Conservation (phyloP, 1,140 invertebrate genomes). For the Drosophila insularis region DNA sequence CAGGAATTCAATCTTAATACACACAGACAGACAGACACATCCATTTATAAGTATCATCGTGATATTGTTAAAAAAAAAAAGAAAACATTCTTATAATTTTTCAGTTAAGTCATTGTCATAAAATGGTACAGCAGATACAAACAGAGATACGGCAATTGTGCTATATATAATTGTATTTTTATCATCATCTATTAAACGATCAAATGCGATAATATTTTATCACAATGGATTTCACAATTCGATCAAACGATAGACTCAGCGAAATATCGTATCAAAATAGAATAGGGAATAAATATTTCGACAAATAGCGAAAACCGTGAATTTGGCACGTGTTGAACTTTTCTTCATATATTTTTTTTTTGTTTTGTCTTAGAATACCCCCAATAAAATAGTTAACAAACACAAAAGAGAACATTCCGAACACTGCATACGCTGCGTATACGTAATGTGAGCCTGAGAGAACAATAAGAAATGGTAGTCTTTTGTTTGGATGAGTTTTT, state of each 20-base stretch:
- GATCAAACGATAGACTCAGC: too few species aligned
- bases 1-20: neutral
- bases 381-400: too few species aligned
- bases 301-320: too few species aligned
- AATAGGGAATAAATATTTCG: too few species aligned
- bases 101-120: constrained; percentile 9
- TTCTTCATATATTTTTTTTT: too few species aligned
- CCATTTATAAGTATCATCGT: neutral
- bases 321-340: neutral
- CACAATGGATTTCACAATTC: constrained; percentile 33
- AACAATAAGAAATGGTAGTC: too few species aligned
- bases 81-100: neutral
- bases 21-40: too few species aligned
- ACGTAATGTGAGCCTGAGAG: too few species aligned
- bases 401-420: too few species aligned
- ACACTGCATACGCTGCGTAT: too few species aligned
- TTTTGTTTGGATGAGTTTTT: too few species aligned
- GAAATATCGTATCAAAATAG: neutral
- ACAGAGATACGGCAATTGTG: neutral
- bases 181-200: constrained; percentile 17
- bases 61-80: neutral
- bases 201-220: constrained; percentile 22
- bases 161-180: neutral
- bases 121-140: constrained; percentile 5
- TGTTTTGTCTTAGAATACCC: too few species aligned